Evolutionary conservation across 2,797 vertebrate genomes (phyloP).

Genomic region (Agapornis canus): DNA sequence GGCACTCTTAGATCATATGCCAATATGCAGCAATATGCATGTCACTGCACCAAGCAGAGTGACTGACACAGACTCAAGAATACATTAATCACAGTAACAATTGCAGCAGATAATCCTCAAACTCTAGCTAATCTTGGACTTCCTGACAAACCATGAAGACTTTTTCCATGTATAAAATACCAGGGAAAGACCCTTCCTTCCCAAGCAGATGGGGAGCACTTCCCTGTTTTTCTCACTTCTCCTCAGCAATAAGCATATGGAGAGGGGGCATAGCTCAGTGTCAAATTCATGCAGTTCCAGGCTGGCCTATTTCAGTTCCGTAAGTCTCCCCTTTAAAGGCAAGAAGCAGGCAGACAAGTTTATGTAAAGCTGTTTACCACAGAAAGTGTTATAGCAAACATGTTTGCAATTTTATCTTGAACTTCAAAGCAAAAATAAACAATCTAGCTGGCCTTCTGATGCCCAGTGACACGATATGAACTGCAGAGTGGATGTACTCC

Average conservation of each 20-base stretch:
- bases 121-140: background rate
- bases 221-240: background rate
- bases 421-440: constrained; percentile 56
- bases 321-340: background rate
- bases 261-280: background rate
- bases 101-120: background rate
- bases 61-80: background rate
- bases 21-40: background rate
- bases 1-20: background rate
- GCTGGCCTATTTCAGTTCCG: background rate
- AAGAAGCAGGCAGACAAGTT: constrained; percentile 28
- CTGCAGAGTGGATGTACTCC: background rate
- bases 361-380: constrained; percentile 47
- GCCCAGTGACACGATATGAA: accelerated
- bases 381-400: constrained; percentile 4
- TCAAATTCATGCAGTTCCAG: background rate
- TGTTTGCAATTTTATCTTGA: constrained; percentile 49
- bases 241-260: background rate
- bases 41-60: background rate
- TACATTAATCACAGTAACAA: background rate
- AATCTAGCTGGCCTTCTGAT: background rate
- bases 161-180: background rate
- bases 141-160: background rate
- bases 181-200: background rate
- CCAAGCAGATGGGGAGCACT: background rate